These are phyloP conservation scores for Netelia inedita DNA, from an alignment of 2,888 invertebrate species.

Conservation along the genomic window DNA sequence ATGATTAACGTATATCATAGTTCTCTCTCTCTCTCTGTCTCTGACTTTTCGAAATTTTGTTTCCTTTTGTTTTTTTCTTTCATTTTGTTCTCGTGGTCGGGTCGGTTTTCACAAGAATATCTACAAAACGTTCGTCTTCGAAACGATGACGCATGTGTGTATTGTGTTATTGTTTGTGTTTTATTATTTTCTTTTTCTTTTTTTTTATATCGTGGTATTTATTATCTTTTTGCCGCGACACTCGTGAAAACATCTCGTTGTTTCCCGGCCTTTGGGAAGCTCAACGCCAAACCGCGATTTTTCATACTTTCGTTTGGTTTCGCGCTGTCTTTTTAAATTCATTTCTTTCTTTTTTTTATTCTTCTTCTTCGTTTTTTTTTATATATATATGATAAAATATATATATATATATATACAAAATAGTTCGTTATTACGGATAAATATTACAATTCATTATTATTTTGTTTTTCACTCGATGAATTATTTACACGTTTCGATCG, in stretches of 20 bases:
- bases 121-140: too few species aligned
- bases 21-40: neutral
- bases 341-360: slow-evolving; percentile 4
- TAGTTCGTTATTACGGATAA: slow-evolving; percentile 56
- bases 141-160: too few species aligned
- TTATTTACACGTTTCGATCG: slow-evolving; percentile 59
- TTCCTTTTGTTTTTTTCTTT: slow-evolving; percentile 9
- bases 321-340: neutral
- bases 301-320: slow-evolving; percentile 5
- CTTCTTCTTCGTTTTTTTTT: slow-evolving; percentile 4
- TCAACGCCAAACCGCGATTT: too few species aligned
- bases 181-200: too few species aligned
- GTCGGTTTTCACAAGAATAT: neutral
- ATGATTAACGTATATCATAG: neutral
- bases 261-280: too few species aligned
- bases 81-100: neutral
- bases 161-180: too few species aligned
- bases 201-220: neutral
- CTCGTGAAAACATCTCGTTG: too few species aligned
- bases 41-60: neutral
- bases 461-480: slow-evolving; percentile 46
- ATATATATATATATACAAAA: slow-evolving; percentile 59
- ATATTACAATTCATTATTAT: slow-evolving; percentile 43
- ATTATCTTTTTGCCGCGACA: too few species aligned
- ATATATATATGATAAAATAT: slow-evolving; percentile 59